Evolutionary conservation across 2,113 vertebrate genomes (phyloP), one percentile per base, ranked within the genome.

Genomic region (Xiphophorus maculatus): DNA sequence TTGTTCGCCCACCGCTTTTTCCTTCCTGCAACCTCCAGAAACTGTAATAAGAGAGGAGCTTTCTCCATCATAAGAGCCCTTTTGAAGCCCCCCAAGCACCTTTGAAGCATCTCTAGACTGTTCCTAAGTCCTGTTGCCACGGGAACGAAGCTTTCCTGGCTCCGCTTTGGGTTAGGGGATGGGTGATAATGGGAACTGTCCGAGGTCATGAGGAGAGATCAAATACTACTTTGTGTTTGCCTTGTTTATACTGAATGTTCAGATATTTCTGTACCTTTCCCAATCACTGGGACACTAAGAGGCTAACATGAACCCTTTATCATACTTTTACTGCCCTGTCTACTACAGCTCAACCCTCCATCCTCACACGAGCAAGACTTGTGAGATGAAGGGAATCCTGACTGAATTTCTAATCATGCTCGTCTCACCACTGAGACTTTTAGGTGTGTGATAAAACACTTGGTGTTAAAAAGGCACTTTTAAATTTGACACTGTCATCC

Each of bases 171-270:
- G 64, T 12, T 64, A 27, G 25, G 71, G 73, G 76, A 66, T 60
- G 78, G 81, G 77, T 29, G 73, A 77, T 81, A 61, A 73, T 71
- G 70, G 77, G 73, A 84, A 83, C 73, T 83, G 71, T 84, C 65
- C 71, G 69, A 84, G 88, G 87, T 89, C 74, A 78, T 3, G 35
- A 77, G 80, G 62, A 85, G 77, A 80, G 80, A 76, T 35, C 66
- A 84, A 73, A 82, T 74, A 48, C 74, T 65, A 71, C 80, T 83
- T 75, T 85, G 66, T 73, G 71, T 84, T 84, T 84, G 87, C 84
- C 89, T 86, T 88, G 84, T 89, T 91, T 81, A 71, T 84, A 83
- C 25, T 81, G 89, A 88, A 91, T 92, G 89, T 92, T 76, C 78
- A 76, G 73, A 63, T 51, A 5, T 84, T 79, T 66, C 77, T 83